A percentile compares a stretch with the other conserved stretches of the same genome.
These are phyloP conservation scores for Typhlomys cinereus DNA, from an alignment of 2,113 vertebrate species.

Conservation along the genomic window DNA sequence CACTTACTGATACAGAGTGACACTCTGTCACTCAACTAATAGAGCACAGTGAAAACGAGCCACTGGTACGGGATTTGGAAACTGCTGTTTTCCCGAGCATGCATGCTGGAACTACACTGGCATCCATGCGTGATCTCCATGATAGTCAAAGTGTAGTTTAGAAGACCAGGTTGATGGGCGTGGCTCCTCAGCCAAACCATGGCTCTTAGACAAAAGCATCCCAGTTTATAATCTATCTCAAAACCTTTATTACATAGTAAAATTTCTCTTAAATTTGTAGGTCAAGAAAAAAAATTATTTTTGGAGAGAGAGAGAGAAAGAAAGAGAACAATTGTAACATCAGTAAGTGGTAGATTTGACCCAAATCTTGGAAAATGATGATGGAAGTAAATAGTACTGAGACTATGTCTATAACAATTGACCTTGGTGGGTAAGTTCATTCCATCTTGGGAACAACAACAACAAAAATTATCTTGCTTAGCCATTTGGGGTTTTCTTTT, in stretches of 20 bases:
- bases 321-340: background rate
- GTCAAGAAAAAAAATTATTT: constrained; percentile 19
- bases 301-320: background rate
- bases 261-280: background rate
- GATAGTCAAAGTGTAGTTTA: background rate
- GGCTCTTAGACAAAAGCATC: background rate
- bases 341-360: background rate
- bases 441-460: background rate
- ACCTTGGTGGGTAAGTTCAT: background rate
- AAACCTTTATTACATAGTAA: background rate
- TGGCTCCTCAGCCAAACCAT: background rate
- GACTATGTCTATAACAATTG: background rate
- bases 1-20: background rate
- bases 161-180: background rate
- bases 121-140: background rate
- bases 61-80: background rate
- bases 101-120: background rate
- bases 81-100: background rate
- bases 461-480: background rate
- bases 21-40: background rate
- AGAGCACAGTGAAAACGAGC: background rate
- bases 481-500: background rate
- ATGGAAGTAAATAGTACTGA: background rate
- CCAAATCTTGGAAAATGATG: background rate
- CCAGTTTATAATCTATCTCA: background rate